A percentile compares a stretch with the other conserved stretches of the same genome.
Conservation (phyloP, 2,888 invertebrate genomes). For the Diarsia brunnea region DNA sequence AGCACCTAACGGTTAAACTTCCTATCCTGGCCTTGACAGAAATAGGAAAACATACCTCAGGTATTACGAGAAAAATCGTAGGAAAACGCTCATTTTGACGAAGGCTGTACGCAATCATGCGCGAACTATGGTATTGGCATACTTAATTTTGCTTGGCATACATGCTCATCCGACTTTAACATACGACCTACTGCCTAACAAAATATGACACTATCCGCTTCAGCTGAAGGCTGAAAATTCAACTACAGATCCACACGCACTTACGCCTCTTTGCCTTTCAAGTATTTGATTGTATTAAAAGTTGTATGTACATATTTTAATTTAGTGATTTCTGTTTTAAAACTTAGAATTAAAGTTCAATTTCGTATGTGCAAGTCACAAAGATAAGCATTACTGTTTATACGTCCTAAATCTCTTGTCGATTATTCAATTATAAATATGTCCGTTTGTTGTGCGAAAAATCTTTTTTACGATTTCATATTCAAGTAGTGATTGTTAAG, state of each 20-base stretch:
- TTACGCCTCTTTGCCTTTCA: conserved; percentile 30
- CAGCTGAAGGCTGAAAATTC: conserved; percentile 29
- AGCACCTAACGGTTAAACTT: conserved; percentile 31
- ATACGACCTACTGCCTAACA: conserved; percentile 50
- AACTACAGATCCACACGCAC: conserved; percentile 9
- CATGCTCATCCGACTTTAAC: conserved; percentile 84
- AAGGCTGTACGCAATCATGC: conserved; percentile 88
- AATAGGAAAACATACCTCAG: conserved; percentile 81
- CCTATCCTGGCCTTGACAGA: conserved; percentile 80
- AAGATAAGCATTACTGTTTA: conserved; percentile 55
- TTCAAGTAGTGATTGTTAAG: conserved; percentile 37
- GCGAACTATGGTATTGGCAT: conserved; percentile 89
- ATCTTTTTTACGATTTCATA: conserved; percentile 52
- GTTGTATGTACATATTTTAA: conserved; percentile 21
- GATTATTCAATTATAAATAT: conserved; percentile 63
- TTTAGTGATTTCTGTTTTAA: conserved; percentile 27
- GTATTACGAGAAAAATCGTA: conserved; percentile 86
- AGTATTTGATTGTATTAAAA: conserved; percentile 30
- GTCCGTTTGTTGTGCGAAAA: conserved; percentile 56
- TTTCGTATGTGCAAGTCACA: conserved; percentile 25
- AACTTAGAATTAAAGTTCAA: conserved; percentile 26
- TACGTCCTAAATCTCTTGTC: conserved; percentile 63
- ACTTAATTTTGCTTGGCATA: conserved; percentile 89
- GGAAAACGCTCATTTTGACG: conserved; percentile 86
- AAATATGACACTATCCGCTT: conserved; percentile 50